Evolutionary conservation across 2,113 vertebrate species (phyloP).

Genomic region (Trematomus loennbergii): DNA sequence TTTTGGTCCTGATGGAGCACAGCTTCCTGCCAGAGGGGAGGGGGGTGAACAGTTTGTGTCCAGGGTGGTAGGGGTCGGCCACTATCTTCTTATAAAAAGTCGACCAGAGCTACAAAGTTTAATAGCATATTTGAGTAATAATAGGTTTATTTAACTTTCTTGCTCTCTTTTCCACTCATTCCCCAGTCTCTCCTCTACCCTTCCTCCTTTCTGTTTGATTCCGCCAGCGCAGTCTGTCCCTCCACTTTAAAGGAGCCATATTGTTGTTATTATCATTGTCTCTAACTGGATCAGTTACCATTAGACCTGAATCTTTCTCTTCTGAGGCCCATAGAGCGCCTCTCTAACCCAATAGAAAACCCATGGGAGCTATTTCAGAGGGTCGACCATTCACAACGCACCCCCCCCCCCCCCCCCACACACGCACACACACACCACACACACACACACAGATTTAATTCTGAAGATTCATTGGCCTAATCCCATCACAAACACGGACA

Average conservation of each 20-base stretch:
- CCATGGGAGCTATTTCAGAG: conserved; percentile 76
- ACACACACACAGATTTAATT: conserved; percentile 72
- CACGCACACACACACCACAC: no score
- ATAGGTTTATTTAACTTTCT: conserved; percentile 35
- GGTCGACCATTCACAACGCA: conserved; percentile 62
- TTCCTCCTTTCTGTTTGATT: conserved; percentile 17
- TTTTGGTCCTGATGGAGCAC: no score
- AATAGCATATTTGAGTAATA: no score
- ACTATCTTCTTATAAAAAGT: no score
- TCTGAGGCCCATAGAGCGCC: conserved; percentile 75
- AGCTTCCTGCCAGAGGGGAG: no score
- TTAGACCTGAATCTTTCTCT: conserved; percentile 81
- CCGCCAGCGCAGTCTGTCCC: conserved; percentile 54
- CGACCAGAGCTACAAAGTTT: no score
- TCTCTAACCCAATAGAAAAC: conserved; percentile 81
- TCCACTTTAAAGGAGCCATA: conserved; percentile 76
- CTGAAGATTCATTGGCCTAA: conserved; percentile 80
- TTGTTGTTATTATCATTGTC: conserved; percentile 79
- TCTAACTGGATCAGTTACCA: conserved; percentile 82
- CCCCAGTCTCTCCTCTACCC: neutral
- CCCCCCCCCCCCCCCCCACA: neutral
- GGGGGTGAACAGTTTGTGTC: no score
- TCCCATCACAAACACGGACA: conserved; percentile 71
- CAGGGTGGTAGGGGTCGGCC: no score
- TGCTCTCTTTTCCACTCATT: conserved; percentile 9